These are phyloP conservation scores for Aspidiotus destructor DNA, from an alignment of 2,888 invertebrate species.

Conservation along the genomic window DNA sequence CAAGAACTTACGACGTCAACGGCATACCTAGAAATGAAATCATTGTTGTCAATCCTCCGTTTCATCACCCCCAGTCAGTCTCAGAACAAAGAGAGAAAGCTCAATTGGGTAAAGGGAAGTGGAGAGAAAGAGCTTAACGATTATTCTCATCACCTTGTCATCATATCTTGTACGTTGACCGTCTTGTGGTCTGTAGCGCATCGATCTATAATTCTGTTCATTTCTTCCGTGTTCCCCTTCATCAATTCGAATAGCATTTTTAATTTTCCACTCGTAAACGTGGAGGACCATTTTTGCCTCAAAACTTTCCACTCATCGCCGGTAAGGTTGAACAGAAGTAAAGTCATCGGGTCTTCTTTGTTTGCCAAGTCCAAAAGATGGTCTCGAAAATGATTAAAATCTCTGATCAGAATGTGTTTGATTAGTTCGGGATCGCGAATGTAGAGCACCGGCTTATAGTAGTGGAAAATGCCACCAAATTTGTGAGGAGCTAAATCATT, in stretches of 20 bases:
- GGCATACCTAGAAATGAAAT: conserved; percentile 3
- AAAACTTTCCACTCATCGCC: conserved; percentile 48
- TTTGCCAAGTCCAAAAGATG: conserved; percentile 41
- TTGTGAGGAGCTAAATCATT: conserved; percentile 20
- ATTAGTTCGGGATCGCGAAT: conserved; percentile 45
- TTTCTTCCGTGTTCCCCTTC: conserved; percentile 42
- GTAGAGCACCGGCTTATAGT: conserved; percentile 45
- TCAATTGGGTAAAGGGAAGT: too few relatives aligned
- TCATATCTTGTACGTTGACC: conserved; percentile 12
- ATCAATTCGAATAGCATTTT: conserved; percentile 47
- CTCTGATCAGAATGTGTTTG: conserved; percentile 45
- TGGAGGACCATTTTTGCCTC: conserved; percentile 47
- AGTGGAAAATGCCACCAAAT: conserved; percentile 45
- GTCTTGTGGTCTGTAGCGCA: background rate
- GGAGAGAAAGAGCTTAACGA: too few relatives aligned
- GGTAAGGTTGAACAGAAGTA: conserved; percentile 43
- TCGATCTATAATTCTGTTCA: conserved; percentile 35
- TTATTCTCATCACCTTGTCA: conserved; percentile 8
- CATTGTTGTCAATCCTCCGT: too few relatives aligned
- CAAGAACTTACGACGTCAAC: conserved; percentile 24
- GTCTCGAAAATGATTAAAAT: conserved; percentile 46
- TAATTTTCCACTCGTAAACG: conserved; percentile 49
- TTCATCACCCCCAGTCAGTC: too few relatives aligned
- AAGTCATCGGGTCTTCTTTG: conserved; percentile 41
- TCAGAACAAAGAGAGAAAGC: too few relatives aligned